Conservation (phyloP, 2,797 vertebrate species). For the Hyperoplus lanceolatus region DNA sequence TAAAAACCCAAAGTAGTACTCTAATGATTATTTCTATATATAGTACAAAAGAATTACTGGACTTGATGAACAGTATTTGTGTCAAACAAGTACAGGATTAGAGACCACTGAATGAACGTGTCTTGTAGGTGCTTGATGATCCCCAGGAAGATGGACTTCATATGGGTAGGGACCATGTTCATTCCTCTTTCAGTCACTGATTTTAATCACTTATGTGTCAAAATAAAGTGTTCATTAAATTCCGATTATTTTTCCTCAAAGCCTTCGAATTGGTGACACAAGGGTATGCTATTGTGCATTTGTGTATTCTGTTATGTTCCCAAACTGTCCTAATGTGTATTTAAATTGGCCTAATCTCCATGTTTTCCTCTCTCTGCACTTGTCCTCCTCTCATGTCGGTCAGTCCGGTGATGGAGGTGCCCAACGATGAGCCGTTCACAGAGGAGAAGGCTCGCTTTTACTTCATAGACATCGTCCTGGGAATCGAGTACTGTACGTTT, state of each 20-base stretch:
- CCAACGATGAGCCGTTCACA: constrained; percentile 88
- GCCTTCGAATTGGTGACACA: constrained; percentile 96
- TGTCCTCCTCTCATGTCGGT: constrained; percentile 3
- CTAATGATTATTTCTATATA: not conserved
- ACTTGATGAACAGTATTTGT: not conserved
- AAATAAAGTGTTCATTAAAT: constrained; percentile 7
- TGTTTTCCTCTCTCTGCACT: not conserved
- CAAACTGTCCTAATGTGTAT: not conserved
- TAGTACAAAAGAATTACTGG: not conserved
- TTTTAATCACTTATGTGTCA: not conserved
- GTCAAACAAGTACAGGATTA: constrained; percentile 1
- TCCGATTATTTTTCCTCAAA: constrained; percentile 77
- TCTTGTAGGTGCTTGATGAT: constrained; percentile 94
- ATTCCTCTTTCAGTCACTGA: constrained; percentile 2
- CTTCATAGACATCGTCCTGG: constrained; percentile 93
- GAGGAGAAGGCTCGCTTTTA: constrained; percentile 93
- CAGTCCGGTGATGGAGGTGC: constrained; percentile 97
- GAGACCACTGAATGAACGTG: not conserved
- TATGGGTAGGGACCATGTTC: constrained; percentile 88
- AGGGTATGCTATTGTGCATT: constrained; percentile 88
- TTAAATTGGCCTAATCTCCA: not conserved
- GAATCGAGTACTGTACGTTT: constrained; percentile 95
- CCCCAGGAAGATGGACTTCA: constrained; percentile 95
- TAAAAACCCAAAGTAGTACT: not conserved
- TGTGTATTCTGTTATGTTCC: not conserved